Conservation (phyloP, 2,888 invertebrate genomes). For the Rotaria sp. region DNA sequence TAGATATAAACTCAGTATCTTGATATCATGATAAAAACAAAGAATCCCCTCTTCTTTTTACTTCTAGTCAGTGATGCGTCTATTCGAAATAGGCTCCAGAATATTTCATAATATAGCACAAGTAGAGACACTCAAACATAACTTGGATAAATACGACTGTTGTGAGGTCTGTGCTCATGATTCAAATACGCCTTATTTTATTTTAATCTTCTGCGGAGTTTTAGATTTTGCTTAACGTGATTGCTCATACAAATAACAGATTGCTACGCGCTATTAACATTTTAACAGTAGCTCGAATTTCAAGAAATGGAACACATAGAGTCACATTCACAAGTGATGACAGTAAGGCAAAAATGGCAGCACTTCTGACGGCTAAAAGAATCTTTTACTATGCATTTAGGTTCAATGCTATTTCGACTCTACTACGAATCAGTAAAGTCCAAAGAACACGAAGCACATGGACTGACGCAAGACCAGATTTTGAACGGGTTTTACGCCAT, state of each 20-base stretch:
- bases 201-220: neutral
- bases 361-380: neutral
- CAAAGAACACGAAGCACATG: neutral
- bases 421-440: neutral
- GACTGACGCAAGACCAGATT: neutral
- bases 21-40: neutral
- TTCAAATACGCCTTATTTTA: neutral
- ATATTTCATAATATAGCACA: neutral
- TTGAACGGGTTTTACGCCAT: neutral
- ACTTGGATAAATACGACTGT: neutral
- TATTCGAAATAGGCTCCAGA: neutral
- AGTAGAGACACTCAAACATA: neutral
- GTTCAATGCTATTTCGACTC: neutral
- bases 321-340: neutral
- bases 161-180: neutral
- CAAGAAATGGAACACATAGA: neutral
- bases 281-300: neutral
- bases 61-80: neutral
- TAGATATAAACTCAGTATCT: neutral
- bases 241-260: neutral
- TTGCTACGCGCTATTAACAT: neutral
- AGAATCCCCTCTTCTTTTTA: neutral
- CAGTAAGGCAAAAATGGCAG: neutral
- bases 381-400: neutral
- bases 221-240: neutral